Percentiles rank a stretch among this genome's conserved stretches.
Evolutionary conservation across 2,113 vertebrate species (phyloP).

Genomic region (Poeciliopsis retropinna): DNA sequence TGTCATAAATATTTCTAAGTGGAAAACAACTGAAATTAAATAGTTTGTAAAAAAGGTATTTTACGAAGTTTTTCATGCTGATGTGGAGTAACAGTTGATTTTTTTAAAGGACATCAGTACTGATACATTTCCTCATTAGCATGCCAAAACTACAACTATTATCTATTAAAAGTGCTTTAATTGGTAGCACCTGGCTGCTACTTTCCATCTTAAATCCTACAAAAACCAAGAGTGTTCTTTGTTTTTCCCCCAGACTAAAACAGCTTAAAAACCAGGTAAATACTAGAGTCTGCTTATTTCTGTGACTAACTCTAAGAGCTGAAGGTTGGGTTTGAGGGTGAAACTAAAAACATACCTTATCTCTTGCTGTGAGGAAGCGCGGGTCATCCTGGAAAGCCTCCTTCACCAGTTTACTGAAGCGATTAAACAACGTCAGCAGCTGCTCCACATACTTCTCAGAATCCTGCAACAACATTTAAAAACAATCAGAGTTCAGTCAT

Average conservation of each 20-base stretch:
- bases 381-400: conserved; percentile 98
- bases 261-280: neutral
- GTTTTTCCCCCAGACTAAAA: too few species aligned
- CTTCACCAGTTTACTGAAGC: conserved; percentile 97
- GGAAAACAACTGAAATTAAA: too few species aligned
- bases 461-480: conserved; percentile 79
- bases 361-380: conserved; percentile 96
- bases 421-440: conserved; percentile 93
- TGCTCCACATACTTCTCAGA: conserved; percentile 98
- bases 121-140: too few species aligned
- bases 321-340: neutral
- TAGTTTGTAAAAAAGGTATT: too few species aligned
- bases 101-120: too few species aligned
- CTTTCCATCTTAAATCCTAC: too few species aligned
- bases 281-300: neutral
- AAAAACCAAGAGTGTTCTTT: too few species aligned
- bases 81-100: too few species aligned
- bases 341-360: conserved; percentile 82
- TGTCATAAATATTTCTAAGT: too few species aligned
- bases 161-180: too few species aligned
- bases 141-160: too few species aligned
- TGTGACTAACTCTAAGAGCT: neutral
- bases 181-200: neutral
- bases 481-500: neutral
- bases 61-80: too few species aligned